These are phyloP conservation scores for Rapana venosa DNA, from an alignment of 2,888 invertebrate species.

Conservation along the genomic window DNA sequence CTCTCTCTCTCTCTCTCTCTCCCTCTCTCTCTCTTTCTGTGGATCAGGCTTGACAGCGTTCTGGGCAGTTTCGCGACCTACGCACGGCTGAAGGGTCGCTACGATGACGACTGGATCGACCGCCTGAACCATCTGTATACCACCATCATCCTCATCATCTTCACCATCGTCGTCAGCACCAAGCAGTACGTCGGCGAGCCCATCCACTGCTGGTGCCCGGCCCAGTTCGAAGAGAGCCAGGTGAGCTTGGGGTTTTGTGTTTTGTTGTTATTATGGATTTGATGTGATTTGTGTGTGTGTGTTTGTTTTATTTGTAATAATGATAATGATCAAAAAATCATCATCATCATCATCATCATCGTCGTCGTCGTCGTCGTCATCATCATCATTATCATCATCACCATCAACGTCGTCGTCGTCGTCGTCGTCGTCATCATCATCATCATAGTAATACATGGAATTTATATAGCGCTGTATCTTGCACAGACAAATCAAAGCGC, in stretches of 20 bases:
- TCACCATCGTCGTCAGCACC: constrained; percentile 94
- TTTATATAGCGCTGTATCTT: too few relatives aligned
- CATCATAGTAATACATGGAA: too few relatives aligned
- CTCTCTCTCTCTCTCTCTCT: background rate
- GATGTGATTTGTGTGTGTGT: too few relatives aligned
- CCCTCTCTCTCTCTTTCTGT: background rate
- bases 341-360: too few relatives aligned
- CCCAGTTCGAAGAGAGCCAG: constrained; percentile 80
- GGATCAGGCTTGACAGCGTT: constrained; percentile 74
- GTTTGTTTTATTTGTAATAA: too few relatives aligned
- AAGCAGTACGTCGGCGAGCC: constrained; percentile 98
- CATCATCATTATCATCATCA: too few relatives aligned
- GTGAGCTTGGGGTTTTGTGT: constrained; percentile 12
- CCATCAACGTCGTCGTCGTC: too few relatives aligned
- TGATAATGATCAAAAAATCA: too few relatives aligned
- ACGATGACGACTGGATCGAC: constrained; percentile 78
- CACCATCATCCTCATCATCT: constrained; percentile 89
- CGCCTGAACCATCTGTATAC: constrained; percentile 79
- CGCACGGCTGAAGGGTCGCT: constrained; percentile 76
- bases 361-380: too few relatives aligned
- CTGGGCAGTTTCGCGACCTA: constrained; percentile 75
- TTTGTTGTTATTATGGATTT: too few relatives aligned
- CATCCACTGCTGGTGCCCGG: constrained; percentile 88
- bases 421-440: too few relatives aligned
- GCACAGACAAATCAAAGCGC: too few relatives aligned